Conservation (phyloP, 2,888 invertebrate species). For the Drosophila cyrtoloma region DNA sequence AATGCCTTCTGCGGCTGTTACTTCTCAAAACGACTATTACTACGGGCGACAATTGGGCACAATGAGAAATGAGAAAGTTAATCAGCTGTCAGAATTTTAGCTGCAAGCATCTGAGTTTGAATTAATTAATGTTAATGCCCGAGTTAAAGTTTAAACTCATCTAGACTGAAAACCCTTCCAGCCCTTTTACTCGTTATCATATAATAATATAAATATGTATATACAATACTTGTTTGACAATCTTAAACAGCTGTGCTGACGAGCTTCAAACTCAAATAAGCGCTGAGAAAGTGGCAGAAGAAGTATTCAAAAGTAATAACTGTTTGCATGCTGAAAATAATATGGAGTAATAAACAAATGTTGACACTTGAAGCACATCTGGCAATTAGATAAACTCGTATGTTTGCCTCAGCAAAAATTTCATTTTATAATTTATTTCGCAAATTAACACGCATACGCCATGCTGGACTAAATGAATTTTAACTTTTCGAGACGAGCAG, state of each 20-base stretch:
- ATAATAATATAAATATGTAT: not conserved
- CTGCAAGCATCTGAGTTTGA: slow-evolving; percentile 6
- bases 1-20: slow-evolving; percentile 2
- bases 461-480: slow-evolving; percentile 39
- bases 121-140: slow-evolving; percentile 19
- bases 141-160: not conserved
- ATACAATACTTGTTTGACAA: not conserved
- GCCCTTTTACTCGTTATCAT: not conserved
- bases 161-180: not conserved
- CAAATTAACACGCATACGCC: slow-evolving; percentile 51
- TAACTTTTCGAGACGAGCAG: slow-evolving; percentile 15
- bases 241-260: slow-evolving; percentile 18
- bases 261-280: slow-evolving; percentile 28
- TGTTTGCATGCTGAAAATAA: slow-evolving; percentile 14
- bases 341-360: slow-evolving; percentile 28
- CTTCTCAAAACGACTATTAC: not conserved
- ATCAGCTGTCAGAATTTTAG: slow-evolving; percentile 3
- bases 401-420: slow-evolving; percentile 23
- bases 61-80: slow-evolving; percentile 19
- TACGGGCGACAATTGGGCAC: slow-evolving; percentile 26
- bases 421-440: slow-evolving; percentile 57
- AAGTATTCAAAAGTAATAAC: slow-evolving; percentile 4
- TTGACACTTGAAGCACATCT: slow-evolving; percentile 48
- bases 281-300: not conserved
- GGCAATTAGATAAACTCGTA: slow-evolving; percentile 7